phyloP scores from a whole-genome alignment of 2,113 vertebrate species.

The Solea senegalensis region DNA sequence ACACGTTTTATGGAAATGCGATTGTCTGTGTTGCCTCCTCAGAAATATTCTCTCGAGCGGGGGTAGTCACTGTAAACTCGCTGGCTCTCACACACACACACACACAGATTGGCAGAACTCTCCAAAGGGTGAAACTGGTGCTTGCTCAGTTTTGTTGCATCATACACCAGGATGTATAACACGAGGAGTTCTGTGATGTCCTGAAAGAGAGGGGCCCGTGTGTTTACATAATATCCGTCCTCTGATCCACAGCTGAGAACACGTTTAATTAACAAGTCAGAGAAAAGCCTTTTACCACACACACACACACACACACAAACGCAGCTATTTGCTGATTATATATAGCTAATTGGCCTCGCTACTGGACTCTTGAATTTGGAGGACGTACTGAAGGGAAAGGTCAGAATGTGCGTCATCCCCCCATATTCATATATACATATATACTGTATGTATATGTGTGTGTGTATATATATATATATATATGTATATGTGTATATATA shows the following conservation, averaged over 20 bases:
- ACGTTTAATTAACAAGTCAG: slow-evolving; percentile 43
- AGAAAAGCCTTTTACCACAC: slow-evolving; percentile 22
- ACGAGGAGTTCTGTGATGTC: slow-evolving; percentile 37
- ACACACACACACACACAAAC: neutral
- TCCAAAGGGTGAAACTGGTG: slow-evolving; percentile 22
- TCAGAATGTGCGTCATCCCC: slow-evolving; percentile 2
- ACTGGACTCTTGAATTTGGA: slow-evolving; percentile 35
- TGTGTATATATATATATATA: slow-evolving; percentile 23
- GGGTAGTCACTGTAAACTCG: slow-evolving; percentile 13
- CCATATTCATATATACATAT: no score
- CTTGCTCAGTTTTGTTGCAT: slow-evolving; percentile 15
- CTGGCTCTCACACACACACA: neutral
- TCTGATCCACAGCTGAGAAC: slow-evolving; percentile 44
- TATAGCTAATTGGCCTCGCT: slow-evolving; percentile 57
- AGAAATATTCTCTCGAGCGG: slow-evolving; percentile 6
- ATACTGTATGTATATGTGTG: slow-evolving; percentile 12
- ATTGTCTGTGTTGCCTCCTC: slow-evolving; percentile 29
- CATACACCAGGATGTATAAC: slow-evolving; percentile 37
- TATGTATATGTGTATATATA: slow-evolving; percentile 13
- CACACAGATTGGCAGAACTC: slow-evolving; percentile 18
- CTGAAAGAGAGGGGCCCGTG: neutral
- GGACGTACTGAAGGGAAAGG: slow-evolving; percentile 18
- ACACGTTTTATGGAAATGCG: slow-evolving; percentile 42
- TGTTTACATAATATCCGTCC: neutral
- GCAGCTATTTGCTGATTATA: slow-evolving; percentile 39